A percentile compares a stretch with the other conserved stretches of the same genome.
Conservation (phyloP, 2,888 invertebrate genomes). For the Parthenolecanium corni region DNA sequence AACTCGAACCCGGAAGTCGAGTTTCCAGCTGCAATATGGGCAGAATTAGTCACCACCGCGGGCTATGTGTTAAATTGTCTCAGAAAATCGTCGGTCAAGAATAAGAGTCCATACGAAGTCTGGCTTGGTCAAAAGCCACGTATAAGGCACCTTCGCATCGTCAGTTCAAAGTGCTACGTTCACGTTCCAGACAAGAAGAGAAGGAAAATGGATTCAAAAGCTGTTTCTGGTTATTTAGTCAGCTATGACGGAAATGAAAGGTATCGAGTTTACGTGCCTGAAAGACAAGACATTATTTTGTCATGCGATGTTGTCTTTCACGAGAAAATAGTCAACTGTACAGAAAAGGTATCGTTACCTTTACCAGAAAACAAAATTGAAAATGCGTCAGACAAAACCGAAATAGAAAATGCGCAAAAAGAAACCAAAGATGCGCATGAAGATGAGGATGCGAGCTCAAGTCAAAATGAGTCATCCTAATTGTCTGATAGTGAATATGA, state of each 20-base stretch:
- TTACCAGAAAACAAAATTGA: neutral
- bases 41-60: conserved; percentile 29
- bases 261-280: conserved; percentile 6
- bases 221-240: conserved; percentile 12
- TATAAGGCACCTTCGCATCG: conserved; percentile 9
- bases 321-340: conserved; percentile 3
- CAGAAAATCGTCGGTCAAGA: conserved; percentile 29
- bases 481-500: neutral
- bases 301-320: conserved; percentile 30
- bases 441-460: neutral
- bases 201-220: conserved; percentile 19
- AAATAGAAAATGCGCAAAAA: neutral
- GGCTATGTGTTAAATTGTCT: conserved; percentile 30
- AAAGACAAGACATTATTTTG: neutral
- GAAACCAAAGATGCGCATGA: neutral
- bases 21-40: conserved; percentile 31
- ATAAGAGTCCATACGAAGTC: conserved; percentile 35
- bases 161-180: conserved; percentile 8
- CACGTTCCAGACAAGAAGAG: conserved; percentile 9
- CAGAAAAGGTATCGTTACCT: neutral
- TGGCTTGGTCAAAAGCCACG: conserved; percentile 32
- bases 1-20: conserved; percentile 29
- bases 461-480: neutral
- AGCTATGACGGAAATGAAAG: conserved; percentile 9
- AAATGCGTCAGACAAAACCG: neutral